These are phyloP conservation scores for Dexiosoma caninum DNA, from an alignment of 2,888 invertebrate genomes.

Conservation along the genomic window DNA sequence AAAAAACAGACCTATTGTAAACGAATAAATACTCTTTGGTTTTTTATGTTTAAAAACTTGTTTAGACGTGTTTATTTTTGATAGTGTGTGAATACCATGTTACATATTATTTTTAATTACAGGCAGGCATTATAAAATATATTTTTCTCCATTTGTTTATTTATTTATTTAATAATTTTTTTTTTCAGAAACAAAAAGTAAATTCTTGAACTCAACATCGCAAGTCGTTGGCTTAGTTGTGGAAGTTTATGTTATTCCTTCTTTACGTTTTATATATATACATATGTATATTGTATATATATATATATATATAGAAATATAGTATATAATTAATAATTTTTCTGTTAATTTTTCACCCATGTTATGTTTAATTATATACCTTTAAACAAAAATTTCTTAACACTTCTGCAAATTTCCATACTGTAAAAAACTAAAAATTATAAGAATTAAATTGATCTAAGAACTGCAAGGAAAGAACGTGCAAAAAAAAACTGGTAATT, in stretches of 20 bases:
- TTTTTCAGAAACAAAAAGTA: constrained; percentile 69
- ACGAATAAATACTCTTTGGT: no score
- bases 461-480: neutral
- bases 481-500: constrained; percentile 34
- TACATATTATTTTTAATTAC: neutral
- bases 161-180: no score
- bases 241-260: constrained; percentile 59
- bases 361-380: constrained; percentile 53
- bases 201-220: constrained; percentile 43
- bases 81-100: neutral
- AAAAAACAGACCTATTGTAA: no score
- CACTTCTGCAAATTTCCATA: constrained; percentile 37
- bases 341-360: constrained; percentile 47
- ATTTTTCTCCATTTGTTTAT: neutral
- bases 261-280: constrained; percentile 50
- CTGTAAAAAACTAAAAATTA: constrained; percentile 40
- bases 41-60: no score
- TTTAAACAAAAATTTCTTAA: constrained; percentile 23
- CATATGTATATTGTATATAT: neutral
- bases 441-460: constrained; percentile 16
- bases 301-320: no score
- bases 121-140: neutral
- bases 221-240: constrained; percentile 48
- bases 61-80: no score
- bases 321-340: no score